Conservation (phyloP, 2,888 invertebrate species). For the Drosophila pseudotakahashii region DNA sequence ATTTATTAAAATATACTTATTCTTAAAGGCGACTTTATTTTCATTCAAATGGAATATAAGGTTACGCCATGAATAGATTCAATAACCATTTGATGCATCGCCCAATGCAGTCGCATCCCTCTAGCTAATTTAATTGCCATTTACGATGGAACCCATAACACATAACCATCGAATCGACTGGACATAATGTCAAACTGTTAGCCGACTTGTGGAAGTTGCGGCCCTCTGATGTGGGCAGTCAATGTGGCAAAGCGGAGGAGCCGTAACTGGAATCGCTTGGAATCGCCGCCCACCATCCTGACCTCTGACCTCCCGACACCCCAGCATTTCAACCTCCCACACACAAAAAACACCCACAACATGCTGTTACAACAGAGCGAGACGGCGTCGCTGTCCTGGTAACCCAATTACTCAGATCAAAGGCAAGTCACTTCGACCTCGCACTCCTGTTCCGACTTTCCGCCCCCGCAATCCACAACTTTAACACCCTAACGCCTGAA, state of each 20-base stretch:
- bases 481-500: background rate
- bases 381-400: constrained; percentile 33
- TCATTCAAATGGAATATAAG: background rate
- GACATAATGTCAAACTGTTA: constrained; percentile 20
- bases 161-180: background rate
- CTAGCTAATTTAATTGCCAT: constrained; percentile 11
- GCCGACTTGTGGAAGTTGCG: constrained; percentile 1
- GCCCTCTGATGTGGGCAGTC: constrained; percentile 4
- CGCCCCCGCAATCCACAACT: constrained; percentile 1
- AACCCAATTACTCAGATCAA: constrained; percentile 55
- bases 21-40: background rate
- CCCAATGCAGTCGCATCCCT: constrained; percentile 6
- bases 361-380: background rate
- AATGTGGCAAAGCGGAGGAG: background rate
- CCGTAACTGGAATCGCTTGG: background rate
- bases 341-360: constrained; percentile 17
- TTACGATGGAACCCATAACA: background rate
- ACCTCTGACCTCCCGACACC: constrained; percentile 10
- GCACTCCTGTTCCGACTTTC: constrained; percentile 1
- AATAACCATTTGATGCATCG: background rate
- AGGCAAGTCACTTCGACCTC: constrained; percentile 27
- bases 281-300: constrained; percentile 14
- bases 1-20: no score
- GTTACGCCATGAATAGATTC: background rate
- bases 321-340: background rate